These are phyloP conservation scores for Macrobrachium rosenbergii DNA, from an alignment of 1,140 invertebrate species.

Conservation along the genomic window DNA sequence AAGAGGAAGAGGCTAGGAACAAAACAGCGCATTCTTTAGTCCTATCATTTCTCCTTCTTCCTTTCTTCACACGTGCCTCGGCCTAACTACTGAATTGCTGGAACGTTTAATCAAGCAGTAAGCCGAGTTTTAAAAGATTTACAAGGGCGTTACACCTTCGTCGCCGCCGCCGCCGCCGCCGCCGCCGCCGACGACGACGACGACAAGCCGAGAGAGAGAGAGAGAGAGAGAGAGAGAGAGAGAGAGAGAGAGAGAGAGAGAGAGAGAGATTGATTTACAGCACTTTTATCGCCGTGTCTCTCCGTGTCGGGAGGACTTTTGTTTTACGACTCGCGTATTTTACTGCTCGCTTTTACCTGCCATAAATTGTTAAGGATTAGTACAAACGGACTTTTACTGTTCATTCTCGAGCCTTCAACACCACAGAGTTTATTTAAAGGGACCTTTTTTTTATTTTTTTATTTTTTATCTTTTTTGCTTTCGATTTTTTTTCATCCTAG, in stretches of 20 bases:
- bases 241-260: not conserved
- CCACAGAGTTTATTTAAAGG: too few species aligned
- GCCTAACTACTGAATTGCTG: too few species aligned
- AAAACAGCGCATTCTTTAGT: too few species aligned
- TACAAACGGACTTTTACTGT: not conserved
- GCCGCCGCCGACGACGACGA: not conserved
- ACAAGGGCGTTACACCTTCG: too few species aligned
- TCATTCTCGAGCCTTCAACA: not conserved
- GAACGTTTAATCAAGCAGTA: too few species aligned
- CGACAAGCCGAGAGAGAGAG: not conserved
- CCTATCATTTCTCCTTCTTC: too few species aligned
- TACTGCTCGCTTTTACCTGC: conserved; percentile 3
- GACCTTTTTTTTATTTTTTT: too few species aligned
- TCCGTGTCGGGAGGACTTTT: not conserved
- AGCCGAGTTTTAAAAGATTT: too few species aligned
- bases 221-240: not conserved
- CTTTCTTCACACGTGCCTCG: too few species aligned
- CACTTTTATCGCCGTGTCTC: not conserved
- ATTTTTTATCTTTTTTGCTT: too few species aligned
- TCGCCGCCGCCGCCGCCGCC: not conserved
- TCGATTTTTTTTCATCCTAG: too few species aligned
- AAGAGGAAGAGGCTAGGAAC: too few species aligned
- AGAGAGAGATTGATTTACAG: not conserved
- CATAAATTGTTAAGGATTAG: conserved; percentile 6
- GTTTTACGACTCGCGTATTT: conserved; percentile 1